Conservation (phyloP, 1,140 invertebrate genomes). For the Popillia japonica region DNA sequence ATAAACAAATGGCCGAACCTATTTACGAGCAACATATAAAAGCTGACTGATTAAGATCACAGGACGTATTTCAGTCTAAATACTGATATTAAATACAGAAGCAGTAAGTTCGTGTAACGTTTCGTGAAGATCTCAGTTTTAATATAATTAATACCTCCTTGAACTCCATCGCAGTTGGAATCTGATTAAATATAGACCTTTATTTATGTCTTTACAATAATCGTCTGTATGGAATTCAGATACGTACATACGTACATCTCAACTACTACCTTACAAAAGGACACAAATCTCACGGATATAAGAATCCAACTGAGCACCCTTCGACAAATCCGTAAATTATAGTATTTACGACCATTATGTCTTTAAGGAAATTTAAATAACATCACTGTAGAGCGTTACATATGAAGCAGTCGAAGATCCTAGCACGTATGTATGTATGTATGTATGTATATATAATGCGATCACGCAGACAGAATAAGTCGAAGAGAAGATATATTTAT, state of each 20-base stretch:
- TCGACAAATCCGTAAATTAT: conserved; percentile 32
- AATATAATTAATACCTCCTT: too few relatives aligned
- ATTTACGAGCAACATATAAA: too few relatives aligned
- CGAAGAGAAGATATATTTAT: conserved; percentile 26
- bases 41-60: too few relatives aligned
- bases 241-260: not conserved
- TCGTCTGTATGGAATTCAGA: not conserved
- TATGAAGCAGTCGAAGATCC: not conserved
- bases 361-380: conserved; percentile 29
- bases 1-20: too few relatives aligned
- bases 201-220: not conserved
- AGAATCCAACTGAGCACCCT: conserved; percentile 16
- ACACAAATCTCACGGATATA: not conserved
- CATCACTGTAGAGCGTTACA: not conserved
- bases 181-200: not conserved
- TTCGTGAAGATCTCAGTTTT: too few relatives aligned
- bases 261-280: not conserved
- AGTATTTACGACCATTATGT: conserved; percentile 33
- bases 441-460: conserved; percentile 13
- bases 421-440: not conserved
- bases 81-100: too few relatives aligned
- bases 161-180: too few relatives aligned
- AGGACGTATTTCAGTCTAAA: too few relatives aligned
- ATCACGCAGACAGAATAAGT: conserved; percentile 24
- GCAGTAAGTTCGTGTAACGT: too few relatives aligned